Evolutionary conservation across 2,113 vertebrate species (phyloP).

Genomic region (Limnothrissa miodon): DNA sequence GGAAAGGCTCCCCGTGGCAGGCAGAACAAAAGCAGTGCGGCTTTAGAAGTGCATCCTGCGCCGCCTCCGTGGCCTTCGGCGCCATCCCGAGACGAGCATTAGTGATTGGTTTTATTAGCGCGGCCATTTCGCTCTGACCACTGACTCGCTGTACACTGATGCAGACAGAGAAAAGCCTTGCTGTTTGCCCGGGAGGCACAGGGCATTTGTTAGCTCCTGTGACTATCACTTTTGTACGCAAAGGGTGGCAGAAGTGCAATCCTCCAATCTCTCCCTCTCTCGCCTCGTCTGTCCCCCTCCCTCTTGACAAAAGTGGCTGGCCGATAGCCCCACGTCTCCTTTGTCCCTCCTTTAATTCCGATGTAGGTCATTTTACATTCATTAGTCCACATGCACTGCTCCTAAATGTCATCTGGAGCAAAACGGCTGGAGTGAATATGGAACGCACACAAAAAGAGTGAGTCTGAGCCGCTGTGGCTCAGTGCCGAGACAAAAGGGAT

Average conservation of each 20-base stretch:
- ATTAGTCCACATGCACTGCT: slow-evolving; percentile 72
- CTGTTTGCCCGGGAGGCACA: slow-evolving; percentile 71
- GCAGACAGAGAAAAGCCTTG: slow-evolving; percentile 76
- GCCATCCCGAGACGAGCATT: slow-evolving; percentile 85
- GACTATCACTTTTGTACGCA: slow-evolving; percentile 70
- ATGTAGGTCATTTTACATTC: slow-evolving; percentile 85
- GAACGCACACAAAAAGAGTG: slow-evolving; percentile 26
- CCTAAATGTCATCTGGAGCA: slow-evolving; percentile 82
- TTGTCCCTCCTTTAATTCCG: slow-evolving; percentile 77
- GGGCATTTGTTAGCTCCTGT: slow-evolving; percentile 68
- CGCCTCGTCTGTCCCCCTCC: slow-evolving; percentile 19
- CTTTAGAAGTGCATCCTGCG: slow-evolving; percentile 78
- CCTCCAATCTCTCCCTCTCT: slow-evolving; percentile 65
- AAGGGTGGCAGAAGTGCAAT: slow-evolving; percentile 78
- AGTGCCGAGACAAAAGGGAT: slow-evolving; percentile 92
- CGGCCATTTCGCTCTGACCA: slow-evolving; percentile 85
- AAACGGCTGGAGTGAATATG: slow-evolving; percentile 16
- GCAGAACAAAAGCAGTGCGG: slow-evolving; percentile 83
- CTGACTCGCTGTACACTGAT: slow-evolving; percentile 75
- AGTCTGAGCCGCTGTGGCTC: slow-evolving; percentile 75
- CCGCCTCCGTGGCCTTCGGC: slow-evolving; percentile 85
- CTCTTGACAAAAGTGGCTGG: slow-evolving; percentile 64
- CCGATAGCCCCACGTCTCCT: slow-evolving; percentile 51
- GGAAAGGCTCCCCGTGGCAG: slow-evolving; percentile 79
- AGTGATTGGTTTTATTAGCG: slow-evolving; percentile 87